Evolutionary conservation across 2,797 vertebrate genomes (phyloP), one percentile per base, ranked within the genome.

Genomic region (Rhinophrynus dorsalis): DNA sequence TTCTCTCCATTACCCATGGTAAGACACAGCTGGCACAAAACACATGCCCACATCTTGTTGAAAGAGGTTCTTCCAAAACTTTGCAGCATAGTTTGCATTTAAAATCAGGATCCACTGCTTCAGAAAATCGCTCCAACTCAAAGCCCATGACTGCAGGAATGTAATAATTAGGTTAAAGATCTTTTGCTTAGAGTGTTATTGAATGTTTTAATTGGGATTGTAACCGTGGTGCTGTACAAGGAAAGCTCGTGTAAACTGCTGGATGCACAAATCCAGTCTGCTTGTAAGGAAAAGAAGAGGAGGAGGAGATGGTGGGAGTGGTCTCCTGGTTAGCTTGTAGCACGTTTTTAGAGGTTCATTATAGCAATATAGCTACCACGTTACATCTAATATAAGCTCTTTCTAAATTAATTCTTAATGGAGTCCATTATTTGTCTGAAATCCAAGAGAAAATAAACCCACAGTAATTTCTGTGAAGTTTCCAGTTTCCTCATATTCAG

Each of bases 11-110:
- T 47, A 72, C 80, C 79, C 78, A 78, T 50, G 79, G 77, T 68
- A 83, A 59, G 30, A 81, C 59, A 68, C 82, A 82, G 40, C 72
- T 68, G 40, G 77, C 76, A 42, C 78, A 81, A 65, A 80, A 82
- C 50, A 77, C 70, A 76, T 76, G 78, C 0, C 80, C 80, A 72
- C 81, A 76, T 57, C 77, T 76, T 0, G 80, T 73, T 75, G 67
- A 67, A 62, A 81, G 57, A 17, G 79, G 77, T 44, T 81, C 79
- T 6, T 79, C 80, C 76, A 78, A 67, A 62, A 77, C 77, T 55
- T 66, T 32, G 3, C 62, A 30, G 75, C 77, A 82, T 58, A 78
- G 57, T 26, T 37, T 50, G 63, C 78, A 80, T 72, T 67, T 64
- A 35, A 78, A 72, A 20, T 76, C 79, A 27, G 64, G 63, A 35